Evolutionary conservation across 2,888 invertebrate species (phyloP), one percentile per base, ranked within the genome.

Genomic region (Serripes groenlandicus): DNA sequence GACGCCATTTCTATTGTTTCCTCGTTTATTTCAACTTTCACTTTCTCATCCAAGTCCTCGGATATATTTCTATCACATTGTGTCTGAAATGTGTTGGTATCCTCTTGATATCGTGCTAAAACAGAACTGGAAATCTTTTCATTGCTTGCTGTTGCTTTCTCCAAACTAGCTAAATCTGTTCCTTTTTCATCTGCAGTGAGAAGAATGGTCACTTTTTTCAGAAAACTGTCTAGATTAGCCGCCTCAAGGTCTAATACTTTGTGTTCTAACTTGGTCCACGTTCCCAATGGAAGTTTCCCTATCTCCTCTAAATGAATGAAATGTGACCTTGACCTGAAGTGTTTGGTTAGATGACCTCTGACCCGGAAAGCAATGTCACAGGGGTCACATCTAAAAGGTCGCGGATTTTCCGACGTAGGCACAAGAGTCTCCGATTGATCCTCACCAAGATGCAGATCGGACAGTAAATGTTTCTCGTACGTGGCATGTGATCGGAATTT

Each of bases 311-410:
- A 95, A 91, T 97, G 97, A 96, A 98, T 98, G 58, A 99, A 98
- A 94, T 99, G 99, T 96, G 98, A 97, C 95, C 98, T 98, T 86
- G 98, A 98, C 77, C 99, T 96, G 83, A 99, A 96, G 96, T 99
- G 99, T 95, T 99, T 99, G 0, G 99, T 98, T 91, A 99, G 95
- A 95, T 99, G 99, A 0, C 99, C 99, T 93, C 98, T 99, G 92
- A 99, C 99, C 11, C 95, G 91, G 94, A 99, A 99, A 11, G 98
- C 99, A 89, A 98, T 97, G 93, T 97, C 98, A 94, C 99, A 99
- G 93, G 99, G 98, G 28, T 97, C 97, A 95, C 99, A 99, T 92
- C 98, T 97, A 94, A 99, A 99, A 26, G 99, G 99, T 71, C 99
- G 96, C 2, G 99, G 99, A 95, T 99, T 99, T 87, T 97, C 97